Conservation (phyloP, 2,113 vertebrate species). For the Gymnocephalus cernua region DNA sequence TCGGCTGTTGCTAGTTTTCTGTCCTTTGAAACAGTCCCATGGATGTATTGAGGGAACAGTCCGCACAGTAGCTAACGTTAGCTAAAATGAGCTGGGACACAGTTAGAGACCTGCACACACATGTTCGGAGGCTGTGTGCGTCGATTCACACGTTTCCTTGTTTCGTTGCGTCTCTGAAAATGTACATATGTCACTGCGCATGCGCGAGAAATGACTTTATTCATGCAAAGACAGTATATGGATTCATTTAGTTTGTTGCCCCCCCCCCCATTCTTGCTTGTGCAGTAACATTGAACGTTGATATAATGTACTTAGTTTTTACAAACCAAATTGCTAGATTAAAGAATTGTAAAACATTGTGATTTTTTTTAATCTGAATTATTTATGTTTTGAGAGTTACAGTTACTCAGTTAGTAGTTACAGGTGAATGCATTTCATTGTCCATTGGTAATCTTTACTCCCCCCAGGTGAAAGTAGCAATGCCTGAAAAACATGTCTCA, state of each 20-base stretch:
- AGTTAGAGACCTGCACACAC: too few species aligned
- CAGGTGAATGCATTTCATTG: background rate
- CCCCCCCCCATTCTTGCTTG: background rate
- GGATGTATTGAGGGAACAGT: too few species aligned
- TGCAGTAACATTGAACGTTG: background rate
- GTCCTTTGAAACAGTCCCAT: background rate
- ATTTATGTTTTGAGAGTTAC: background rate
- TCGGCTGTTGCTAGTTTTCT: conserved; percentile 16
- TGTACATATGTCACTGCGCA: conserved; percentile 47
- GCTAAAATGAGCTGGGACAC: background rate
- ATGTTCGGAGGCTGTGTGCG: too few species aligned
- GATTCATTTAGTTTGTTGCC: background rate
- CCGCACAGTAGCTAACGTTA: accelerated
- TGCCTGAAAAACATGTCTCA: conserved; percentile 78
- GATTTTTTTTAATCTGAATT: background rate
- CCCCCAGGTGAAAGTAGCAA: conserved; percentile 70
- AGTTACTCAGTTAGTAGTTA: background rate
- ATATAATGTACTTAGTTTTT: accelerated
- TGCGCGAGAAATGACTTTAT: conserved; percentile 27
- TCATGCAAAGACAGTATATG: too few species aligned
- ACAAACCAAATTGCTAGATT: background rate
- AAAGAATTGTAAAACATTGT: background rate
- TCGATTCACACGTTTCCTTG: conserved; percentile 7
- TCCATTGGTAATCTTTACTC: background rate
- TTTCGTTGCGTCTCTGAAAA: conserved; percentile 69